Base-by-base conservation (phyloP, 1,140 invertebrate species). In the Metaphire vulgaris region DNA sequence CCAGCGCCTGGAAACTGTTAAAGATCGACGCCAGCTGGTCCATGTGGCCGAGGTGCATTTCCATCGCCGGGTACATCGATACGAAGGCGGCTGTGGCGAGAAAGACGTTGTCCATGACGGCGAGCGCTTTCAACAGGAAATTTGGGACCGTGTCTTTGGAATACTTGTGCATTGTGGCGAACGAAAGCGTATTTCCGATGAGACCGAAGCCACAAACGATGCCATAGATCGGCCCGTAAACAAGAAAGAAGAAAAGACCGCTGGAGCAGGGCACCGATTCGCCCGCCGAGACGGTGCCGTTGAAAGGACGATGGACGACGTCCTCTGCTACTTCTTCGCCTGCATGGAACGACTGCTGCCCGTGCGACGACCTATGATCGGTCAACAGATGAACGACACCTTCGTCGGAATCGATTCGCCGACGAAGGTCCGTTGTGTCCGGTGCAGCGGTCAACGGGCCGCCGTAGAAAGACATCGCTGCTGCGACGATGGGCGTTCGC, bases 171-270 rank as follows among this genome's bases (percentile, higher is more conserved):
- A 78, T 65, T 1, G 75, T 72, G 1, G 73, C 77, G 32, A 78
- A 75, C 29, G 77, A 78, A 0, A 78, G 77, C 2, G 77, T 41
- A 56, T 78, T 78, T 2, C 77, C 77, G 28, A 78, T 68, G 29
- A 78, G 66, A 15, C 77, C 77, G 72, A 78, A 65, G 1, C 41
- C 73, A 34, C 77, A 78, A 64, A 78, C 77, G 30, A 75, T 21
- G 33, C 73, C 77, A 31, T 70, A 75, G 0, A 75, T 14, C 26
- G 77, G 77, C 16, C 77, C 77, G 69, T 78, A 78, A 15, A 78
- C 41, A 33, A 78, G 41, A 74, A 78, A 75, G 74, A 78, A 78
- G 72, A 78, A 78, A 2, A 77, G 31, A 21, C 33, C 66, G 21
- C 31, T 26, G 72, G 32, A 41, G 15, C 76, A 74, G 0, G 76